Conservation (phyloP, 2,113 vertebrate species). For the Scartelaos histophorus region DNA sequence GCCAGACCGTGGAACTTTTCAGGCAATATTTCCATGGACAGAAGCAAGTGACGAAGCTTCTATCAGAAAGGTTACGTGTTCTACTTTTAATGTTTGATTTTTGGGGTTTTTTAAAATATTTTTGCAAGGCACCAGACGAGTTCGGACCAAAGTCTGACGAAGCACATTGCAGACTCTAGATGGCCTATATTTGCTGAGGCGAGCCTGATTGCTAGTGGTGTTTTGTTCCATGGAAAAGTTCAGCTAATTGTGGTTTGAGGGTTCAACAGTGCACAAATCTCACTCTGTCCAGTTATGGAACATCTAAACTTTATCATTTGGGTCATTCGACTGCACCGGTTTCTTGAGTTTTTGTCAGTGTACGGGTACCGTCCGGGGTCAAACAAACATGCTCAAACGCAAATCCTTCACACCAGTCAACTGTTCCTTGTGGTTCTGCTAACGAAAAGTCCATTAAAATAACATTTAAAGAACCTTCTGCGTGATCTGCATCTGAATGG, state of each 20-base stretch:
- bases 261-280: background rate
- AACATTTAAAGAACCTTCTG: conserved; percentile 12
- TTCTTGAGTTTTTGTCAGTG: background rate
- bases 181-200: background rate
- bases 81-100: no score
- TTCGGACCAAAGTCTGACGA: no score
- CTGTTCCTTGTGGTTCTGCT: conserved; percentile 16
- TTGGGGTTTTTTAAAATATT: no score
- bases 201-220: background rate
- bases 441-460: conserved; percentile 34
- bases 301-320: background rate
- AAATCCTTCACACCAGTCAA: conserved; percentile 23
- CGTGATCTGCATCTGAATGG: conserved; percentile 17
- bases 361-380: conserved; percentile 16
- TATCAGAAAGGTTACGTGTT: no score
- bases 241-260: background rate
- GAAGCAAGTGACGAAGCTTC: no score
- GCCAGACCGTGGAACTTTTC: no score
- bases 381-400: conserved; percentile 51
- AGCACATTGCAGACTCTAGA: background rate
- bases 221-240: background rate
- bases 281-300: background rate
- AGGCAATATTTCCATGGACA: no score
- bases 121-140: background rate
- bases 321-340: background rate